Conservation (phyloP, 2,113 vertebrate species). For the Psilopogon haemacephalus region DNA sequence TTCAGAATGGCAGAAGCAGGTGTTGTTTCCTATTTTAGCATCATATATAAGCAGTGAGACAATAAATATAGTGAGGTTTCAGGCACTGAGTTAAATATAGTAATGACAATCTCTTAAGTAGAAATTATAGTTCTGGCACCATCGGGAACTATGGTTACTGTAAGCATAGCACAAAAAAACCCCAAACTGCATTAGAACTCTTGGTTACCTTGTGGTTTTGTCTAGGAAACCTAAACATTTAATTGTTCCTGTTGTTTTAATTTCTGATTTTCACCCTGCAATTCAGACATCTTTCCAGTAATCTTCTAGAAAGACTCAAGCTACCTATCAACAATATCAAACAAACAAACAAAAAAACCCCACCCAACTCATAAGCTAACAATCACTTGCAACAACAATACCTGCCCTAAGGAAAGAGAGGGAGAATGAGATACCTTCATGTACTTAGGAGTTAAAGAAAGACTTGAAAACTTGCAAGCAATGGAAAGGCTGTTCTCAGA, state of each 20-base stretch:
- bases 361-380: too few species aligned
- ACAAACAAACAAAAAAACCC: too few species aligned
- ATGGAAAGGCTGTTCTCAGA: background rate
- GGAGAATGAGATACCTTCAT: background rate
- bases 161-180: background rate
- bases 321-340: too few species aligned
- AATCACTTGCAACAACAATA: background rate
- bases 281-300: background rate
- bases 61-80: background rate
- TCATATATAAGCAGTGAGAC: background rate
- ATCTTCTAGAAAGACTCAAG: background rate
- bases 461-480: background rate
- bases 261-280: background rate
- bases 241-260: background rate
- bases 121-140: background rate
- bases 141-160: background rate
- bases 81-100: background rate
- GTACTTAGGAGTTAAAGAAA: background rate
- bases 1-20: background rate
- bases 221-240: background rate
- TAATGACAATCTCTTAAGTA: background rate
- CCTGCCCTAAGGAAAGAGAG: accelerated
- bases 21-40: background rate
- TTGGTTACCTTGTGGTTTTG: background rate
- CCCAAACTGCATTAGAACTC: background rate